These are phyloP conservation scores for Kobus ellipsiprymnus DNA, from an alignment of 2,113 vertebrate genomes.

Conservation along the genomic window DNA sequence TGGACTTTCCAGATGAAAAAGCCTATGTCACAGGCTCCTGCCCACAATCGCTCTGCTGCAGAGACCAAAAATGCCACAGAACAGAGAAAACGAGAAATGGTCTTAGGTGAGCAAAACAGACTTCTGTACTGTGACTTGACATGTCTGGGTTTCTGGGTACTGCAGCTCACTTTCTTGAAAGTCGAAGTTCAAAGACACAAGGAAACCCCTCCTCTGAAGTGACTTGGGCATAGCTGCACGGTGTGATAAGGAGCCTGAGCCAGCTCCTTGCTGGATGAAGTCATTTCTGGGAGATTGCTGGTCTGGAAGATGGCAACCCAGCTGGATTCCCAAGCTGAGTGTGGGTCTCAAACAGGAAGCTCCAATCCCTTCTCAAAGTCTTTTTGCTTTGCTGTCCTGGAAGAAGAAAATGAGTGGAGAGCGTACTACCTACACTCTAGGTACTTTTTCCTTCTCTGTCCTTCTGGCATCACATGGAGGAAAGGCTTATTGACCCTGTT, in stretches of 20 bases:
- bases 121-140: not conserved
- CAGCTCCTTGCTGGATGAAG: not conserved
- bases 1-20: not conserved
- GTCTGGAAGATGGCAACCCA: not conserved
- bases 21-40: not conserved
- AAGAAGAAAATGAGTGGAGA: not conserved
- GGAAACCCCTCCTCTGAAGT: not conserved
- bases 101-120: not conserved
- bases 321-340: not conserved
- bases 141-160: not conserved
- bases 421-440: accelerated
- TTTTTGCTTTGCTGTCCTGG: not conserved
- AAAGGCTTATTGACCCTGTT: not conserved
- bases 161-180: not conserved
- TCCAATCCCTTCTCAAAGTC: not conserved
- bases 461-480: not conserved
- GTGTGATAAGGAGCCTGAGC: not conserved
- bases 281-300: not conserved
- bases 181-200: not conserved
- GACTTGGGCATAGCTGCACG: not conserved
- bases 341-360: not conserved
- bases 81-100: not conserved
- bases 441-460: not conserved
- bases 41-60: not conserved
- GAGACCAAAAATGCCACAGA: not conserved